Conservation (phyloP, 2,113 vertebrate species). For the Irena cyanogastra region DNA sequence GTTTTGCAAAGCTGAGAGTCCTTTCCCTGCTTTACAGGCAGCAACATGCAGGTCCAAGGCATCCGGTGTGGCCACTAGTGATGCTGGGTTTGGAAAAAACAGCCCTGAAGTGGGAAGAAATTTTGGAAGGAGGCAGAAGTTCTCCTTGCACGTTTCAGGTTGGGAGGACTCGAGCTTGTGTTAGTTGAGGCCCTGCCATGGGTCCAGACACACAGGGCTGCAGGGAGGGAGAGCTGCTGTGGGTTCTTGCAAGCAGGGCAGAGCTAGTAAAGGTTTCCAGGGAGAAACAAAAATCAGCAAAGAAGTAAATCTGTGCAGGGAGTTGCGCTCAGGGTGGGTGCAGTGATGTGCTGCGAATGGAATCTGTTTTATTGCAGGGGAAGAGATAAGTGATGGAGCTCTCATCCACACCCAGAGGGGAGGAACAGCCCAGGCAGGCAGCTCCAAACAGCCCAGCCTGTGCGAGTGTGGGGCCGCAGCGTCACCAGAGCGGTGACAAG, state of each 20-base stretch:
- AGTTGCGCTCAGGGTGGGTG: not conserved
- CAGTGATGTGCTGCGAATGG: conserved; percentile 12
- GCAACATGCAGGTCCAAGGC: not conserved
- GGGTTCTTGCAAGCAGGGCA: not conserved
- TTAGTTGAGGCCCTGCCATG: not conserved
- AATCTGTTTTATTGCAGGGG: not conserved
- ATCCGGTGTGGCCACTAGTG: not conserved
- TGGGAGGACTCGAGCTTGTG: not conserved
- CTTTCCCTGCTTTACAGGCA: not conserved
- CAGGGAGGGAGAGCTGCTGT: not conserved
- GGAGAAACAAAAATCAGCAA: not conserved
- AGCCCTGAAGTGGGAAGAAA: not conserved
- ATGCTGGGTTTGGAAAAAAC: not conserved
- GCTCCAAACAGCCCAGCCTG: not conserved
- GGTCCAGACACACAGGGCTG: not conserved
- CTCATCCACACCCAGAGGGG: not conserved
- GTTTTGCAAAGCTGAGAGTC: not conserved
- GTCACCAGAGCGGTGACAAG: not conserved
- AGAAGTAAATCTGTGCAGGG: not conserved
- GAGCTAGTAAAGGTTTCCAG: not conserved
- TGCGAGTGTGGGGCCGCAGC: not conserved
- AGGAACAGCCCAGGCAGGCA: not conserved
- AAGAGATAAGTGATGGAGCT: not conserved
- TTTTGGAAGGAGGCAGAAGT: not conserved
- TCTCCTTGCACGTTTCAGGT: rapidly evolving